A percentile compares a stretch with the other conserved stretches of the same genome.
phyloP scores from a whole-genome alignment of 2,113 vertebrate species.

The Tinamus guttatus region DNA sequence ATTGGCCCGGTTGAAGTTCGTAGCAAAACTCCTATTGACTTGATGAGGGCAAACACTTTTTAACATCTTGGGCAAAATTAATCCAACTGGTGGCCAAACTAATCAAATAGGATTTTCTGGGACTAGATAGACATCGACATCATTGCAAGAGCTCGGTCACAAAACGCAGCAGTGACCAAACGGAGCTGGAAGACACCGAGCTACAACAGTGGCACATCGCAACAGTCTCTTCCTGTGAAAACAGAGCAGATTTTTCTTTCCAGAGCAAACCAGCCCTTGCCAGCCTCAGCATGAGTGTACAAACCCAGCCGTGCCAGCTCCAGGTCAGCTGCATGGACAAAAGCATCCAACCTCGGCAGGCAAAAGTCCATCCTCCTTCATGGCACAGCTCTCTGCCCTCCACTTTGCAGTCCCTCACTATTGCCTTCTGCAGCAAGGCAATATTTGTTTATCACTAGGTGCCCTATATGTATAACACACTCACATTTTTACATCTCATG shows the following conservation, averaged over 20 bases:
- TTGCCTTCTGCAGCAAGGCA: fast-evolving
- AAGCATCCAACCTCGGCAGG: background rate
- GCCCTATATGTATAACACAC: fast-evolving
- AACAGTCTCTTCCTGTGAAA: background rate
- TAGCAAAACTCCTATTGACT: background rate
- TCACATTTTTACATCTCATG: background rate
- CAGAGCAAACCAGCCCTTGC: background rate
- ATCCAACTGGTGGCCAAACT: background rate
- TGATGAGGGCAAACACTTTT: background rate
- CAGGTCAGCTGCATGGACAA: background rate
- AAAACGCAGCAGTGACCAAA: background rate
- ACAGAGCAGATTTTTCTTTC: background rate
- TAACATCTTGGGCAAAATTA: background rate
- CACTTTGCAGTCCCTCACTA: background rate
- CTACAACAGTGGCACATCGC: background rate
- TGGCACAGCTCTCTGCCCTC: background rate
- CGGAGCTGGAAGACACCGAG: background rate
- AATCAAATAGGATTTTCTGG: background rate
- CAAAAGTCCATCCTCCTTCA: background rate
- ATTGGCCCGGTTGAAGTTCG: background rate
- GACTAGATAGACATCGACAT: fast-evolving
- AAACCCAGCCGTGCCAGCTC: background rate
- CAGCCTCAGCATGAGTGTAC: background rate
- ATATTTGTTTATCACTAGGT: background rate
- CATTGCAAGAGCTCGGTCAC: background rate